These are phyloP conservation scores for Emmelina monodactyla DNA, from an alignment of 2,888 invertebrate genomes.

Conservation along the genomic window DNA sequence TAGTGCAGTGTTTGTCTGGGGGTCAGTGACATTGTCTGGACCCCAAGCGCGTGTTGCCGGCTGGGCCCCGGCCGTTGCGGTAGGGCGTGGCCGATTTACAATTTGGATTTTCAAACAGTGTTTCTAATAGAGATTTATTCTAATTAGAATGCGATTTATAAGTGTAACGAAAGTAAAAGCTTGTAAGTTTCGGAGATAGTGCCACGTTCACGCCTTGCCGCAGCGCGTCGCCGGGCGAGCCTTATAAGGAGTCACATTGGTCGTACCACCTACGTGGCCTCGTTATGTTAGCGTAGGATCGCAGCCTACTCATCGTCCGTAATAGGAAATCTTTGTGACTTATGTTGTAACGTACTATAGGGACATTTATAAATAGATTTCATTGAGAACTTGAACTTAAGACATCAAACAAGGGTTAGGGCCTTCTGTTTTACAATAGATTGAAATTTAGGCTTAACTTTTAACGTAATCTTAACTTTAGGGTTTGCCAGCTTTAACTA, in stretches of 20 bases:
- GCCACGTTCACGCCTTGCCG: constrained; percentile 40
- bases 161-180: too few relatives aligned
- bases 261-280: background rate
- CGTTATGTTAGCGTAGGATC: constrained; percentile 31
- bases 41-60: constrained; percentile 25
- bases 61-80: constrained; percentile 49
- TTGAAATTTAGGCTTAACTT: too few relatives aligned
- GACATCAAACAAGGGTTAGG: too few relatives aligned
- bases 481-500: constrained; percentile 6
- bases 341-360: too few relatives aligned
- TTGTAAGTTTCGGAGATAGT: too few relatives aligned
- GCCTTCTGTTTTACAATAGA: too few relatives aligned
- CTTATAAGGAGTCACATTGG: constrained; percentile 47
- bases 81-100: constrained; percentile 60
- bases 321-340: too few relatives aligned
- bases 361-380: too few relatives aligned
- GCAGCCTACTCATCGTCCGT: constrained; percentile 31
- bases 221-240: constrained; percentile 28
- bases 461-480: too few relatives aligned
- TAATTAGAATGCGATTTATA: too few relatives aligned
- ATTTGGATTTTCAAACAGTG: background rate
- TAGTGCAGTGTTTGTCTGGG: constrained; percentile 36
- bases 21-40: constrained; percentile 45
- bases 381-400: too few relatives aligned
- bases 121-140: background rate